Percentiles rank a stretch among this genome's conserved stretches.
Conservation (phyloP, 1,140 invertebrate genomes). For the Hylyphantes graminicola region DNA sequence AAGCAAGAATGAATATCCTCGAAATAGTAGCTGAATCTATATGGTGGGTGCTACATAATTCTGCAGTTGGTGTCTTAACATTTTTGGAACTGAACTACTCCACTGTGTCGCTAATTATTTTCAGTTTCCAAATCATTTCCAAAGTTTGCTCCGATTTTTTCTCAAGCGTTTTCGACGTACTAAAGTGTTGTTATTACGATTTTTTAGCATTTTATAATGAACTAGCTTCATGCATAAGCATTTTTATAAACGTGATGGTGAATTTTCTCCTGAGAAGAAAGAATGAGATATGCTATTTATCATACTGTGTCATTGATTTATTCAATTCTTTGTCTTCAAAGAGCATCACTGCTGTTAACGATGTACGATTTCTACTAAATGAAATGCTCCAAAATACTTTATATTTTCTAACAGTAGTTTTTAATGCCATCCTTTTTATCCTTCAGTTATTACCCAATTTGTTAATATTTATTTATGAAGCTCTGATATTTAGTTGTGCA, state of each 20-base stretch:
- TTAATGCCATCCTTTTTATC: constrained; percentile 29
- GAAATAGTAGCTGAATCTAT: constrained; percentile 13
- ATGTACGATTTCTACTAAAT: not conserved
- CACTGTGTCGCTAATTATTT: constrained; percentile 1
- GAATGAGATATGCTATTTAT: not conserved
- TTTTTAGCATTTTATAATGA: constrained; percentile 36
- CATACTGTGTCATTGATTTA: not conserved
- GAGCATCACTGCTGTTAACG: not conserved
- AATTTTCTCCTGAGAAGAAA: not conserved
- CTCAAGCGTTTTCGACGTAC: not conserved
- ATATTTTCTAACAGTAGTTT: constrained; percentile 17
- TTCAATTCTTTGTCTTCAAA: constrained; percentile 2
- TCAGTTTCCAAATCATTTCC: not conserved
- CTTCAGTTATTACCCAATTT: constrained; percentile 38
- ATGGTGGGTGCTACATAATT: constrained; percentile 11
- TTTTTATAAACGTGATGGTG: not conserved
- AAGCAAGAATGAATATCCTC: constrained; percentile 23
- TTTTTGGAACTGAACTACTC: constrained; percentile 39
- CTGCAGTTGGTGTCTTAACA: not conserved
- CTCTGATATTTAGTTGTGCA: not conserved
- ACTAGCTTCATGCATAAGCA: not conserved
- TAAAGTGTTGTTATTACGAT: constrained; percentile 33
- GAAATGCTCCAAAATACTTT: not conserved
- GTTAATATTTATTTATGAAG: not conserved
- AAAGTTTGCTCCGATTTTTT: not conserved